Evolutionary conservation across 2,113 vertebrate genomes (phyloP), one percentile per base, ranked within the genome.

Genomic region (Rhombomys opimus): DNA sequence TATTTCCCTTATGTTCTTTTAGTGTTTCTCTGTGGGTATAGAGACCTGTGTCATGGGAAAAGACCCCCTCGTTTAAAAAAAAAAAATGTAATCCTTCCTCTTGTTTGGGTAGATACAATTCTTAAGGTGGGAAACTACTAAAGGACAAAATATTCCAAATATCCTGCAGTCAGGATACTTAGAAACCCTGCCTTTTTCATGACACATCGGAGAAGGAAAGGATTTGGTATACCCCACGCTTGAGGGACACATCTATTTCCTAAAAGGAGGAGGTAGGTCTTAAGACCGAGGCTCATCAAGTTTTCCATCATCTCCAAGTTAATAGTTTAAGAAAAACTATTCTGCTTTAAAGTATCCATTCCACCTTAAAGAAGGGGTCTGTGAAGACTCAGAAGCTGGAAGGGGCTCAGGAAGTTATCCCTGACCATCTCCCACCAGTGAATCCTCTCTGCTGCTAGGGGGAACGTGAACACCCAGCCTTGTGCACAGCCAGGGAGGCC

Each of bases 271-370:
- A 77, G 87, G 57, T 67, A 54, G 25, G 0, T 77, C 63, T 57
- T 65, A 76, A 76, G 65, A 59, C 32, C 12, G 5, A 85, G 65
- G 68, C 70, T 25, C 18, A 41, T 54, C 35, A 65, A 35, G 27
- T 77, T 50, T 20, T 94, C 41, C 68, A 70, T 4, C 0, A 0
- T 30, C 50, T 23, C 46, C 50, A 32, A n/a, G n/a, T n/a, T n/a
- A n/a, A n/a, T n/a, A n/a, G n/a, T 41, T 68, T 85, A 14, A 86
- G 82, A 95, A 86, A 93, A 32, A 75, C 61, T 30, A 12, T 75
- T 93, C 41, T 5, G 13, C 23, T 70, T 50, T 22, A 25, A 10
- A 86, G 30, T 35, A 57, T 20, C 52, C 8, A 57, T 80, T 81
- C 10, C 54, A 54, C 32, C 52, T 18, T n/a, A 52, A 82, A 63